Evolutionary conservation across 1,140 invertebrate genomes (phyloP), one percentile per base, ranked within the genome.

Genomic region (Drosophila mauritiana): DNA sequence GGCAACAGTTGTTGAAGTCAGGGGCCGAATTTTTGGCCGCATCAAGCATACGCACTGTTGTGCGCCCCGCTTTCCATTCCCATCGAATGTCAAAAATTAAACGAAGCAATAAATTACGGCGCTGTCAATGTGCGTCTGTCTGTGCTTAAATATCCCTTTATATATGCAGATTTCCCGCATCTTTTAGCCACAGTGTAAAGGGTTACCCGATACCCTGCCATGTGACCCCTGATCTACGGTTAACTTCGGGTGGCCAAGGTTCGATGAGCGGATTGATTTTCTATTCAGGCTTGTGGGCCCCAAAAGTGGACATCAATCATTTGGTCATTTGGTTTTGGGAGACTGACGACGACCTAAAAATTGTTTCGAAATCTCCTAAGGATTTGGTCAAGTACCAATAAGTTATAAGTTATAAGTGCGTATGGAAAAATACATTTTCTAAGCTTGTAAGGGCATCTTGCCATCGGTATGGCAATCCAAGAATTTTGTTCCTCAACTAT

Each of bases 1-100:
- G 59, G 64, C 64, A 68, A 65, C 53, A 70, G 64, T 70, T 49
- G 42, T 49, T 49, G 36, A 27, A 12, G 39, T 31, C 27, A 37
- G 46, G 17, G 27, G 17, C 37, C 15, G 39, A 68, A 17, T 70
- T 39, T 53, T 73, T 68, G 67, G 61, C 51, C 72, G 73, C 74
- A 77, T 84, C 67, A 77, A 76, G 72, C 55, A 84, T 84, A 84
- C 80, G 80, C 80, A 84, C 80, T 84, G 80, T 83, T 77, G 80
- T 68, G 61, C 48, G 17, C 43, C 25, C 22, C 36, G 20, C 39
- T 48, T 43, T 17, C 57, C 43, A 8, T 10, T 22, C 34, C 45
- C 34, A 20, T 17, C 39, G 31, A 12, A 25, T 68, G 55, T 57
- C 79, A 76, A 80, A 84, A 84, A 80, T 84, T 84, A 84, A 84